Evolutionary conservation across 2,888 invertebrate species (phyloP), one percentile per base, ranked within the genome.

Genomic region (Drosophila lutescens): DNA sequence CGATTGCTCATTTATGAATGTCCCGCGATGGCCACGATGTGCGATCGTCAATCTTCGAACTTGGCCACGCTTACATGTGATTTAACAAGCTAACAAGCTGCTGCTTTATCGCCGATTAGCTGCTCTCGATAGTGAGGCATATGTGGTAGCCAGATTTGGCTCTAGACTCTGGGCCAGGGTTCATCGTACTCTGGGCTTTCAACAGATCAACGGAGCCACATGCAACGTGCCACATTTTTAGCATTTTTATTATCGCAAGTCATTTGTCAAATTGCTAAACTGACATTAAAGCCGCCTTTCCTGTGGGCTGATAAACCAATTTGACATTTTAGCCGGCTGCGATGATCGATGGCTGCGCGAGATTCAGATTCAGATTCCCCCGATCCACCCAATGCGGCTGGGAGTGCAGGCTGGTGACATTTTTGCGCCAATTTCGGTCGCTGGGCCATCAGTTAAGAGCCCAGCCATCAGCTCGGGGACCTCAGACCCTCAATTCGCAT

Each of bases 231-330:
- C 62, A 56, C 70, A 70, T 59, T 67, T 65, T 66, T 58, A 51
- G 30, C 72, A 56, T 54, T 73, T 60, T 63, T 71, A 43, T 69
- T 86, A 85, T 81, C 78, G 75, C 65, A 60, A 85, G 81, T 85
- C 86, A 85, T 85, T 85, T 85, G 85, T 85, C 85, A 85, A 85
- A 86, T 84, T 86, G 76, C 82, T 81, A 78, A 84, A 86, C 86
- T 86, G 85, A 87, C 85, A 86, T 86, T 86, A 85, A 85, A 80
- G 76, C 85, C 62, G 79, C 76, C 76, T 74, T 75, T 66, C 66
- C 66, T 78, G 77, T 76, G 76, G 74, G 66, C 79, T 80, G 83
- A 84, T 86, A 84, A 84, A 83, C 77, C 79, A 86, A 83, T 80
- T 84, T 84, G 83, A 86, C 83, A 84, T 84, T 83, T 84, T 49